Evolutionary conservation across 2,113 vertebrate species (phyloP).

Genomic region (Columba janthina): DNA sequence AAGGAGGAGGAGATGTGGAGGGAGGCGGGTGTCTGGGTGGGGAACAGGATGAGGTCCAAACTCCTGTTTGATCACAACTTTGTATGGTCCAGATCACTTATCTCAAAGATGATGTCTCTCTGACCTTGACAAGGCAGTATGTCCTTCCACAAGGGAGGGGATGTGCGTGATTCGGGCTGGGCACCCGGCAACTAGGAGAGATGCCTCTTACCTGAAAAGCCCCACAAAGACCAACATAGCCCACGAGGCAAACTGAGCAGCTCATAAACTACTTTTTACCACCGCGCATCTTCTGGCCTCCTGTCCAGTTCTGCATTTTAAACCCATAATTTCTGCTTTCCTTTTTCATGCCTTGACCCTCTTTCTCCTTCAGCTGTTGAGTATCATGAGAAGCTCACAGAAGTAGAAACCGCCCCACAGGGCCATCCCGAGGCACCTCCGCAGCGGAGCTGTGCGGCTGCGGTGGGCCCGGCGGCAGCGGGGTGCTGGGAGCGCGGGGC

Average conservation of each 20-base stretch:
- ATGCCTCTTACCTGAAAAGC: not conserved
- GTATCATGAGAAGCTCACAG: not conserved
- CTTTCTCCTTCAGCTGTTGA: not conserved
- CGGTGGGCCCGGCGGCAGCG: not conserved
- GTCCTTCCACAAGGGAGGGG: rapidly evolving
- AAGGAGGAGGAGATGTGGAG: not conserved
- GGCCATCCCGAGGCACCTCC: not conserved
- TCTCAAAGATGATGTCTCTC: not conserved
- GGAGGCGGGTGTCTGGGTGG: not conserved
- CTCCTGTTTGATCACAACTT: not conserved
- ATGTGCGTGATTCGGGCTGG: rapidly evolving
- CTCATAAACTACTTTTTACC: not conserved
- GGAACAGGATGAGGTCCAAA: not conserved
- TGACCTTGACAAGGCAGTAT: not conserved
- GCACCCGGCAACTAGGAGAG: not conserved
- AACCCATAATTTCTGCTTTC: not conserved
- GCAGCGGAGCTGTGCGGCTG: not conserved
- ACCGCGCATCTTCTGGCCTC: not conserved
- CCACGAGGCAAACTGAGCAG: not conserved
- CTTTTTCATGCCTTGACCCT: not conserved
- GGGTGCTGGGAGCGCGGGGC: rapidly evolving
- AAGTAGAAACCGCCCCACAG: not conserved
- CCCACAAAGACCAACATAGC: not conserved
- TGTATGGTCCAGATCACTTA: not conserved
- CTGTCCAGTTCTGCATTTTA: not conserved